phyloP scores from a whole-genome alignment of 2,797 vertebrate species.

The Sparidentex hasta region DNA sequence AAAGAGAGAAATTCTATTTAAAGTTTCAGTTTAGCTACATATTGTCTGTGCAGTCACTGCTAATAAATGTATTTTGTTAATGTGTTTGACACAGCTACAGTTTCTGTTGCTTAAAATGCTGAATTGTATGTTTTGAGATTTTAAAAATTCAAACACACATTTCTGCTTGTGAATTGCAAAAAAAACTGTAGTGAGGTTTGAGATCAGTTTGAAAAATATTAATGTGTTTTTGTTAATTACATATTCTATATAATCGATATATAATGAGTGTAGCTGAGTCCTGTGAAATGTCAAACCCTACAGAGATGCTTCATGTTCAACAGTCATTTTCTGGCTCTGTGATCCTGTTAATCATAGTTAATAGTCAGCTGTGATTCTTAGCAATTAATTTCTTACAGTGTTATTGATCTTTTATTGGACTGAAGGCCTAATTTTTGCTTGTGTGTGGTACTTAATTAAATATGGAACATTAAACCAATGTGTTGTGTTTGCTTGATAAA shows the following conservation, averaged over 20 bases:
- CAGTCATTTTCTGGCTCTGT: too few relatives aligned
- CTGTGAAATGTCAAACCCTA: too few relatives aligned
- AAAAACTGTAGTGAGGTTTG: background rate
- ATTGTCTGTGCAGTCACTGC: background rate
- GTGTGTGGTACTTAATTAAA: too few relatives aligned
- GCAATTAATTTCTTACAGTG: too few relatives aligned
- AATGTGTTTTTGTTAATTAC: conserved; percentile 15
- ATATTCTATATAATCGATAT: background rate
- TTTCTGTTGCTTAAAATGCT: background rate
- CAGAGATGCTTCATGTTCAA: too few relatives aligned
- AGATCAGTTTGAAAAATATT: background rate
- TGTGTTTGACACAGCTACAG: background rate
- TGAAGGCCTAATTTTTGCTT: too few relatives aligned
- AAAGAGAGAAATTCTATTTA: background rate
- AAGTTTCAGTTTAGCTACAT: background rate
- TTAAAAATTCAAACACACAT: background rate
- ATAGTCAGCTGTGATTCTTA: too few relatives aligned
- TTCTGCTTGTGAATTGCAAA: background rate
- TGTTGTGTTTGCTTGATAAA: too few relatives aligned
- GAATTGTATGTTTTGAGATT: background rate
- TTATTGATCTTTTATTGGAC: too few relatives aligned
- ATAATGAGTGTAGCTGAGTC: too few relatives aligned
- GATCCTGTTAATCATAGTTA: too few relatives aligned
- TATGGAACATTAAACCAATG: too few relatives aligned
- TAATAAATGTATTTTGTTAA: background rate